These are phyloP conservation scores for Sprattus sprattus DNA, from an alignment of 2,113 vertebrate species.

Conservation along the genomic window DNA sequence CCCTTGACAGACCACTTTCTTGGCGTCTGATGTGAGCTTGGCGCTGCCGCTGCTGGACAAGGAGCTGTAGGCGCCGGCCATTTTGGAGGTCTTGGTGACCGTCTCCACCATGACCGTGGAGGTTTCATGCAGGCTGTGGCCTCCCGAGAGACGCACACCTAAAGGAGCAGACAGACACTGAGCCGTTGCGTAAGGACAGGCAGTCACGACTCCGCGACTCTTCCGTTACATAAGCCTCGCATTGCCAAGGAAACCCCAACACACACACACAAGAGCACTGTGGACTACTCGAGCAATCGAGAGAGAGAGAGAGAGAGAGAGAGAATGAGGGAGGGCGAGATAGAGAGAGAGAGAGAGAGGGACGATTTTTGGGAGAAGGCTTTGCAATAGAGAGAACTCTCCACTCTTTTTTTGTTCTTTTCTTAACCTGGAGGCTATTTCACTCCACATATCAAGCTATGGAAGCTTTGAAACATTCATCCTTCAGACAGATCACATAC, in stretches of 20 bases:
- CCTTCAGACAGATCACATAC: not conserved
- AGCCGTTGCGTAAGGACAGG: not conserved
- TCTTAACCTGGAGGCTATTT: not conserved
- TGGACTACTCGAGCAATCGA: not conserved
- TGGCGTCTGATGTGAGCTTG: constrained; percentile 85
- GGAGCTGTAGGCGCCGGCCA: constrained; percentile 74
- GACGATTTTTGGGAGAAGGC: not conserved
- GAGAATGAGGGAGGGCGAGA: not conserved
- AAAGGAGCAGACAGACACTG: not conserved
- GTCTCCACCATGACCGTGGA: constrained; percentile 93
- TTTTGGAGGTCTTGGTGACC: constrained; percentile 80
- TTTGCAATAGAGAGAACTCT: not conserved
- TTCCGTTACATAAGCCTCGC: not conserved
- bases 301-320: not conserved
- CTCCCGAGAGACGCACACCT: constrained; percentile 88
- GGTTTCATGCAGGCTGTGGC: constrained; percentile 94
- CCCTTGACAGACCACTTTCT: constrained; percentile 88
- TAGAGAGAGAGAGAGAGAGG: not conserved
- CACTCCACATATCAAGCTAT: not conserved
- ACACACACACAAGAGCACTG: not conserved
- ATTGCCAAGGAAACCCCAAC: constrained; percentile 15
- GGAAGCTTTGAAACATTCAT: not conserved
- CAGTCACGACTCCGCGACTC: not conserved
- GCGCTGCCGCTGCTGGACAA: constrained; percentile 53
- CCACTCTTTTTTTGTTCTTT: not conserved